These are phyloP conservation scores for Catamblyrhynchus diadema DNA, from an alignment of 2,797 vertebrate species.

Conservation along the genomic window DNA sequence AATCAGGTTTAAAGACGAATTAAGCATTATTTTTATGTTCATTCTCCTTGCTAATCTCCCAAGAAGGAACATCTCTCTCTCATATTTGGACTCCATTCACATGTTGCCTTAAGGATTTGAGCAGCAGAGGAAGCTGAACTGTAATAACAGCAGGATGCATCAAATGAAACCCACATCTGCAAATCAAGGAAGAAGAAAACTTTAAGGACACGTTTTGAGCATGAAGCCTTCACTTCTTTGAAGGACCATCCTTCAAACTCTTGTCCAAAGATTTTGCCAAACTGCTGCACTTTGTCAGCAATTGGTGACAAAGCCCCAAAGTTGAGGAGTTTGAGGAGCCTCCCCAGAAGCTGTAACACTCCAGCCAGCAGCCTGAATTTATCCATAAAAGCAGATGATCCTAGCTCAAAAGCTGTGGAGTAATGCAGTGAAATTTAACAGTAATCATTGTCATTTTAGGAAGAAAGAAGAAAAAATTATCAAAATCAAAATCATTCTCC, in stretches of 20 bases:
- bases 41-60: conserved; percentile 18
- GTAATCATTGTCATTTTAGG: neutral
- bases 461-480: conserved; percentile 2
- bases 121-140: neutral
- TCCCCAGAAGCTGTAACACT: neutral
- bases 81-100: neutral
- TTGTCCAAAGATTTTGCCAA: neutral
- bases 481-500: conserved; percentile 13
- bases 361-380: neutral
- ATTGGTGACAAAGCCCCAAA: neutral
- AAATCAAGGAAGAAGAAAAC: neutral
- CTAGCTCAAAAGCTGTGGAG: neutral
- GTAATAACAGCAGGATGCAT: neutral
- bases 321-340: neutral
- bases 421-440: neutral
- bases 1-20: conserved; percentile 52
- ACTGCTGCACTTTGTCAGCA: neutral
- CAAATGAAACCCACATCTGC: neutral
- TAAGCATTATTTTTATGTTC: conserved; percentile 57
- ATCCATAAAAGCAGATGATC: neutral
- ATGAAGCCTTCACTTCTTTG: neutral
- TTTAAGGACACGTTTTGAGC: neutral
- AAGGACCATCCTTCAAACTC: neutral
- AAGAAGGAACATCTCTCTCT: neutral
- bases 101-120: neutral